A percentile compares a stretch with the other conserved stretches of the same genome.
Evolutionary conservation across 2,888 invertebrate species (phyloP).

Genomic region (Drymonia ruficornis): DNA sequence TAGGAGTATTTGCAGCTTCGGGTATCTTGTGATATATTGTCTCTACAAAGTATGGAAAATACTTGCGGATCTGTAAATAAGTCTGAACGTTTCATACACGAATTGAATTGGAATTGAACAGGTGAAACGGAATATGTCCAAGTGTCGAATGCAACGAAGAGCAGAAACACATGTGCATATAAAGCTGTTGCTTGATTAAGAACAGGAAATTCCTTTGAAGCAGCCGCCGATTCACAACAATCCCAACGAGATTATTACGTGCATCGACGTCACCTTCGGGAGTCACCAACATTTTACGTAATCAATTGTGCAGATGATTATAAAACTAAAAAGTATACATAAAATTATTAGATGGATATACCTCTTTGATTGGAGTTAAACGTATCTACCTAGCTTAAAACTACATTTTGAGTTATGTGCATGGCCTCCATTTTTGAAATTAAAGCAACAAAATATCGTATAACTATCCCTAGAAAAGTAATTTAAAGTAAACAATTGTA

Average conservation of each 20-base stretch:
- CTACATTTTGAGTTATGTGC: too few relatives aligned
- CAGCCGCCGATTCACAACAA: conserved; percentile 67
- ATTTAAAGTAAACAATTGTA: too few relatives aligned
- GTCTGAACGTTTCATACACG: neutral
- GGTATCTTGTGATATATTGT: neutral
- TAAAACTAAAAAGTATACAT: neutral
- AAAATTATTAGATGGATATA: too few relatives aligned
- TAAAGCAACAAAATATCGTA: too few relatives aligned
- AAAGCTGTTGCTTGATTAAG: conserved; percentile 67
- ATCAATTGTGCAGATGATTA: neutral
- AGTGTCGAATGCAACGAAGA: conserved; percentile 48
- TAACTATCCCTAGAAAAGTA: too few relatives aligned
- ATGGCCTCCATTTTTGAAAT: too few relatives aligned
- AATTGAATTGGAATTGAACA: conserved; percentile 3
- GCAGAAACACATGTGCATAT: conserved; percentile 61
- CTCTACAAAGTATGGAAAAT: neutral
- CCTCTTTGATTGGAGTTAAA: too few relatives aligned
- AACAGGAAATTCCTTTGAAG: conserved; percentile 80
- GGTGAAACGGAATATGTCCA: neutral
- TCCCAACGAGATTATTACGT: conserved; percentile 69
- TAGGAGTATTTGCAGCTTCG: neutral
- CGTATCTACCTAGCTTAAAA: too few relatives aligned
- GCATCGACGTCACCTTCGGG: conserved; percentile 57
- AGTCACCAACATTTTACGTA: conserved; percentile 44
- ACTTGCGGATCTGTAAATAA: neutral